Evolutionary conservation across 1,140 invertebrate genomes (phyloP), one percentile per base, ranked within the genome.

Genomic region (Berghia stephanieae): DNA sequence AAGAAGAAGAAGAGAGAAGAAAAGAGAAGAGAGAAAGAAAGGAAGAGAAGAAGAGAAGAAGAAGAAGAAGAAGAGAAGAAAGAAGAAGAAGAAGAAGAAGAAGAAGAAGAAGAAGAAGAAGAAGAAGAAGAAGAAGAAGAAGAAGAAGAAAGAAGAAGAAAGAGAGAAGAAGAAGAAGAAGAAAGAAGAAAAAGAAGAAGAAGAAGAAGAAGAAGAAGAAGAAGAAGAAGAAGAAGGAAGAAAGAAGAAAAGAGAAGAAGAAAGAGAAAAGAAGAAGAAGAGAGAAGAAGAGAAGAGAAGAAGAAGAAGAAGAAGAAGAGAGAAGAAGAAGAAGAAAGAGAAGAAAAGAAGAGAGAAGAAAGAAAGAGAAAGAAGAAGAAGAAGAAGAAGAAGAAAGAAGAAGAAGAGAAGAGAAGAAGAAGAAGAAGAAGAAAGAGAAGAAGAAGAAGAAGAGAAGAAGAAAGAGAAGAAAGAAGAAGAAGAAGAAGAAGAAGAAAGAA

Each of bases 361-460:
- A n/a, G 55, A 60, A 60, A 31, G 4, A 60, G 55, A 60, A 60
- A 21, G 55, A 60, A 60, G 21, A 60, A 21, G 21, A 21, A 60
- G 55, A 21, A 60, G 55, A 21, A 60, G 55, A 60, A 21, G 34
- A 4, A 21, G 34, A 60, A 31, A 60, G 5, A 21, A 4, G 34
- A 6, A 21, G 34, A 21, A 21, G 34, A 60, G 5, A 21, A 60
- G 43, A 40, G 68, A 27, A 36, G 16, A 31, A 40, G 42, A 38
- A 8, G 68, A 27, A 38, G 42, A 38, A 46, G 27, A 27, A 75
- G 40, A 36, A 49, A 38, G 27, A 70, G 68, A 38, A 75, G 57
- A 43, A 75, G 10, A 68, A 27, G 36, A 43, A 40, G 36, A 68
- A 67, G 36, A 70, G 57, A 34, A 75, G 10, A 36, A 49, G 43